Base-by-base conservation (phyloP, 1,140 invertebrate genomes). In the fruit fly (Drosophila melanogaster) region DNA sequence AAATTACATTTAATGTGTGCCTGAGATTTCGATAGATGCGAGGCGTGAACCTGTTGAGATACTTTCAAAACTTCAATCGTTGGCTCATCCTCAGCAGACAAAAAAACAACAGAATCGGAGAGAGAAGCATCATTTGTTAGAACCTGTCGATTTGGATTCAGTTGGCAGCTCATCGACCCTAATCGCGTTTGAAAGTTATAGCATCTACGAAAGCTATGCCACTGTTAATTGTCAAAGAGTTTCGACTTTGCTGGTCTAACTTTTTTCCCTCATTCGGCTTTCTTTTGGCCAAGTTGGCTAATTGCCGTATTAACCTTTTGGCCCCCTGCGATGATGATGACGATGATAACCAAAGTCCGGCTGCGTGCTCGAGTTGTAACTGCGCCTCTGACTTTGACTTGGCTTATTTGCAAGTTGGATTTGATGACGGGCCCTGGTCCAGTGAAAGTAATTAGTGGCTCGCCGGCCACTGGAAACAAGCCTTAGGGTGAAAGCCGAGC, bases 301-400 rank as follows among this genome's bases (percentile, higher is more conserved):
- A 87, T 87, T 87, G 83, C 84, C 83, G 70, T 87, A 86, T 87
- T 86, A 87, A 86, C 83, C 83, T 86, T 72, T 87, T 55, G 76
- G 70, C 84, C 79, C 71, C 64, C 65, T 41, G 56, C 55, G 47
- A 60, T 49, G 51, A 43, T 71, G 51, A 57, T 57, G 47, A 81
- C 59, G 47, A 74, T 69, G 62, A 67, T 81, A 83, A 78, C 53
- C 35, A 15, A 70, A 69, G 66, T 70, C 66, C 50, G 41, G 47
- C 73, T 84, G 72, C 65, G 76, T 72, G 80, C 76, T 67, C 80
- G 79, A 78, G 50, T 83, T 80, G 81, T 84, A 69, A 78, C 62
- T 79, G 71, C 51, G 60, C 37, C 65, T 22, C 57, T 1, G 61
- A 47, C 41, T 65, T 12, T 38, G 43, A 17, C 41, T 49, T 43